Evolutionary conservation across 1,140 invertebrate genomes (phyloP), one percentile per base, ranked within the genome.

Genomic region (Antheraea pernyi): DNA sequence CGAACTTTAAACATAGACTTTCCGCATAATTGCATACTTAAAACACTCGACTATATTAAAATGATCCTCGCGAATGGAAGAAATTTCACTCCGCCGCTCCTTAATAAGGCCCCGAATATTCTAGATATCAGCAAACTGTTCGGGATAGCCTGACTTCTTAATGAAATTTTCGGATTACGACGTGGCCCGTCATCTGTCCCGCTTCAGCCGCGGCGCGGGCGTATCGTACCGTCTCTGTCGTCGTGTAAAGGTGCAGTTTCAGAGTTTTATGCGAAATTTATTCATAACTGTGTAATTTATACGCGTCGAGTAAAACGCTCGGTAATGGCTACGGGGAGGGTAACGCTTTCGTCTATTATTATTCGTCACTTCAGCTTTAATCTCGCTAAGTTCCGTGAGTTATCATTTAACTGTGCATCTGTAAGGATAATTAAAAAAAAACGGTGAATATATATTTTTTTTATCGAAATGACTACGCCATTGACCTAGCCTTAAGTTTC

Each of bases 271-370:
- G 89, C 76, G 85, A 92, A 89, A 92, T 90, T 92, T 92, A 92
- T 92, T 92, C 89, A 92, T 92, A 92, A 91, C 87, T 81, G 79
- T 81, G 88, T 92, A 91, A 91, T 92, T 91, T 86, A 91, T 88
- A 82, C 84, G 75, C 69, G 81, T 77, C 73, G 81, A 88, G 88
- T 86, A 83, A 88, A 88, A 85, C 82, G 85, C 76, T 80, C 70
- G 69, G 86, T 90, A 90, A 91, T 90, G 84, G 85, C 71, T 77
- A 79, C 72, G 74, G 61, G 59, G 79, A 82, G 83, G 77, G 81
- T 85, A 84, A 89, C 83, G 82, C 85, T 84, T 85, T 85, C 81
- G 79, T 86, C 81, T 84, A 86, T 85, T 88, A 78, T 79, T 78
- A 89, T 88, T 81, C 82, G 84, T 79, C 71, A 78, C 80, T 81